Evolutionary conservation across 2,888 invertebrate genomes (phyloP).

Genomic region (Leptinotarsa rubiginosa): DNA sequence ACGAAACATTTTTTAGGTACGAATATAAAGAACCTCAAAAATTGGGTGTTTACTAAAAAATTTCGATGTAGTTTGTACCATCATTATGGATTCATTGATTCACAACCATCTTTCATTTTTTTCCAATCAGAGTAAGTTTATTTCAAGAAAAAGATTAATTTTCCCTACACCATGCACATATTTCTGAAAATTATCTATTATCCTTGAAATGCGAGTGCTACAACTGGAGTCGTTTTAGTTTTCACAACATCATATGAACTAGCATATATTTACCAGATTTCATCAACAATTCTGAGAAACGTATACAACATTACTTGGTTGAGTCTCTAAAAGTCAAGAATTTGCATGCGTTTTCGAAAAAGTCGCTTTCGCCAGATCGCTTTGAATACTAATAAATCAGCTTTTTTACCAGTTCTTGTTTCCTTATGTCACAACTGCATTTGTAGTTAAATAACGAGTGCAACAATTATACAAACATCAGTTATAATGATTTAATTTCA

Average conservation of each 20-base stretch:
- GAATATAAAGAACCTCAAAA: too few relatives aligned
- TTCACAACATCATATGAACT: background rate
- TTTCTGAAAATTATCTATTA: too few relatives aligned
- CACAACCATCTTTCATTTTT: too few relatives aligned
- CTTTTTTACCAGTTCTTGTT: conserved; percentile 4
- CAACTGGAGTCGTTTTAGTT: too few relatives aligned
- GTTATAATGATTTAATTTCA: conserved; percentile 10
- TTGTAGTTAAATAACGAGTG: conserved; percentile 15
- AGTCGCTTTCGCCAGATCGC: conserved; percentile 5
- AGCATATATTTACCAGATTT: background rate
- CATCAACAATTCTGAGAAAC: conserved; percentile 1
- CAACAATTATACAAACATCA: conserved; percentile 15
- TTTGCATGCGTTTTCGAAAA: conserved; percentile 8
- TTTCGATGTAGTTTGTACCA: too few relatives aligned
- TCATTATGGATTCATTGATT: too few relatives aligned
- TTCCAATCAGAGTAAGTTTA: too few relatives aligned
- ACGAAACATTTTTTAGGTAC: too few relatives aligned
- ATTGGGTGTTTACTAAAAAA: too few relatives aligned
- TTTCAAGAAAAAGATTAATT: too few relatives aligned
- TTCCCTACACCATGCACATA: too few relatives aligned
- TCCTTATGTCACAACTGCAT: conserved; percentile 21
- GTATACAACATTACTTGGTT: background rate
- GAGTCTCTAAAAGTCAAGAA: background rate
- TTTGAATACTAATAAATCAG: conserved; percentile 14
- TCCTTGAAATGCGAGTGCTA: too few relatives aligned